Base-by-base conservation (phyloP, 2,888 invertebrate genomes). In the Tolmerus cingulatus region DNA sequence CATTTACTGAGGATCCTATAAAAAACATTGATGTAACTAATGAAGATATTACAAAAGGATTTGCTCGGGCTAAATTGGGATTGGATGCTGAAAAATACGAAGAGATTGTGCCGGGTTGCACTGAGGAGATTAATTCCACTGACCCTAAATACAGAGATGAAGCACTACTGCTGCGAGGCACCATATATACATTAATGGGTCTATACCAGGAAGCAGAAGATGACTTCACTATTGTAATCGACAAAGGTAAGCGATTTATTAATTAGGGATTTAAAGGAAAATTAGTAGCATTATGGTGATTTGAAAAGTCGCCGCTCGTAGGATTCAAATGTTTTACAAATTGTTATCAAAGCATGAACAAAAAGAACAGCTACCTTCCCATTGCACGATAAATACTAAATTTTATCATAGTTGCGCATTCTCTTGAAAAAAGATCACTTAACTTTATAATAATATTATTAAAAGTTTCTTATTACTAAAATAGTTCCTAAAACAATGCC, bases 1-100 rank as follows among this genome's bases (percentile, higher is more conserved):
- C 98, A 14, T 98, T 98, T 92, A 95, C 96, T 87, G 95, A 96
- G 90, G 98, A 98, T 93, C 98, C 98, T 3, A 94, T 98, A 88
- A 86, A 8, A 5, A 34, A 27, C 55, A 34, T 76, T 27, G 3
- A 51, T 37, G 76, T 76, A n/a, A 93, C 89, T 90, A 14, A 74
- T 2, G 55, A 76, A 4, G 16, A 89, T 12, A 89, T 90, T 0
- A 87, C 93, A 5, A 91, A 94, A 91, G 96, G 96, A 27, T 97
- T 96, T 92, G 93, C 94, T 46, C 95, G 95, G 90, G 97, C 97
- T 0, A 95, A 96, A 89, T 91, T 94, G 88, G 95, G 96, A 51
- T 93, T 97, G 88, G 95, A 95, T 86, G 93, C 94, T 2, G 95
- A 96, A 90, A 94, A 95, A 51, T 98, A 95, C 92, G 96, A 97